Percentiles rank a stretch among this genome's conserved stretches.
These are phyloP conservation scores for Anthrax anthrax DNA, from an alignment of 2,888 invertebrate genomes.

Conservation along the genomic window DNA sequence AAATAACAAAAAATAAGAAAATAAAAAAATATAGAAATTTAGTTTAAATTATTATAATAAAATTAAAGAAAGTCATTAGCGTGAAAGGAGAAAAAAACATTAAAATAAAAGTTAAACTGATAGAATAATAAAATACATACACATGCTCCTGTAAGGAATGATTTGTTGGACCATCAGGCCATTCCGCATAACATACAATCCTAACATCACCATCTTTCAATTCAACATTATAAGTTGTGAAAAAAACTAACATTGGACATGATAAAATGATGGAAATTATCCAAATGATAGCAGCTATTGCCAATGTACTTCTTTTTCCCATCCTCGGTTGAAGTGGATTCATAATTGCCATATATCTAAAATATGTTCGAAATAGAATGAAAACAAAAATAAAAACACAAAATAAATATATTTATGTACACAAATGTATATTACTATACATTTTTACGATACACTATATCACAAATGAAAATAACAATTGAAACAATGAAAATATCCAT, in stretches of 20 bases:
- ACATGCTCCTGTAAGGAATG: slow-evolving; percentile 56
- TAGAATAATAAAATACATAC: slow-evolving; percentile 40
- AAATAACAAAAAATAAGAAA: background rate
- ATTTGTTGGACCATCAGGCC: slow-evolving; percentile 70
- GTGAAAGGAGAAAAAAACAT: no score
- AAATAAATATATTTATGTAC: background rate
- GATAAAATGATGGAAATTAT: slow-evolving; percentile 60
- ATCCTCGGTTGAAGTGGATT: slow-evolving; percentile 80
- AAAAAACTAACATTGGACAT: slow-evolving; percentile 72
- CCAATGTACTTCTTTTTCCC: slow-evolving; percentile 69
- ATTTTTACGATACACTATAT: no score
- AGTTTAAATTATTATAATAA: no score
- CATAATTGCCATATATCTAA: slow-evolving; percentile 90
- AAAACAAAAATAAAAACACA: background rate
- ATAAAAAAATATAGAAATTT: no score
- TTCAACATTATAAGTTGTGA: slow-evolving; percentile 50
- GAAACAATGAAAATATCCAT: no score
- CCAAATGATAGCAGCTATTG: slow-evolving; percentile 78
- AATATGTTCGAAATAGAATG: slow-evolving; percentile 15
- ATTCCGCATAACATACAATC: slow-evolving; percentile 67
- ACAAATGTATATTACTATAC: background rate
- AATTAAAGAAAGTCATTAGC: no score
- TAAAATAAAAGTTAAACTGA: no score
- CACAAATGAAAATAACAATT: no score
- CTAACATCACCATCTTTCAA: slow-evolving; percentile 42